phyloP scores from a whole-genome alignment of 30 jellyfish, hydroid and myxozoan species.

The Nemopilema nomurai region DNA sequence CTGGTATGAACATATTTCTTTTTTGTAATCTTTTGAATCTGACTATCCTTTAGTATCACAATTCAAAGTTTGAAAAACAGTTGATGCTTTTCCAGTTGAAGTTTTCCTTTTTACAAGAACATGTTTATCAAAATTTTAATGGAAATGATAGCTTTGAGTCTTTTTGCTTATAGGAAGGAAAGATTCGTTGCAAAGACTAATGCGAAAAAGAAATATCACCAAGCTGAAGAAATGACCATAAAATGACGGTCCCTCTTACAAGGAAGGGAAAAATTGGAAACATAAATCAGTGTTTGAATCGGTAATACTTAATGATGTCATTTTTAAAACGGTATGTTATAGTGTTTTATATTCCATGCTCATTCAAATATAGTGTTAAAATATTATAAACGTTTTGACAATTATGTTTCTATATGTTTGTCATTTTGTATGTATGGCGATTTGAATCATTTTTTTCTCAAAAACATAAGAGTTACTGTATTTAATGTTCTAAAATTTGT shows the following conservation, averaged over 20 bases:
- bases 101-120: too few relatives aligned
- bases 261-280: not conserved
- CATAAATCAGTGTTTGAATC: too few relatives aligned
- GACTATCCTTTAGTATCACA: too few relatives aligned
- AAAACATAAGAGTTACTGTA: too few relatives aligned
- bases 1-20: slow-evolving; percentile 27
- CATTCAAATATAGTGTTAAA: not conserved
- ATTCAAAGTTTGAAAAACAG: too few relatives aligned
- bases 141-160: not conserved
- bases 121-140: too few relatives aligned
- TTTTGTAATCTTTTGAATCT: too few relatives aligned
- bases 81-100: too few relatives aligned
- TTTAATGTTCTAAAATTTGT: too few relatives aligned
- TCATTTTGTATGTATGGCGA: not conserved
- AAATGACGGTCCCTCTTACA: not conserved
- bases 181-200: slow-evolving; percentile 22
- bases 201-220: too few relatives aligned
- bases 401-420: not conserved
- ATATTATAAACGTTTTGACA: not conserved
- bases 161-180: slow-evolving; percentile 7
- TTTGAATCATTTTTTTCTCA: not conserved
- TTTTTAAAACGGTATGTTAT: not conserved
- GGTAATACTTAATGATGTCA: not conserved
- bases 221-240: not conserved
- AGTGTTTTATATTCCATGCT: not conserved